A percentile compares a stretch with the other conserved stretches of the same genome.
These are phyloP conservation scores for Pseudopipra pipra DNA, from an alignment of 2,113 vertebrate genomes.

Conservation along the genomic window DNA sequence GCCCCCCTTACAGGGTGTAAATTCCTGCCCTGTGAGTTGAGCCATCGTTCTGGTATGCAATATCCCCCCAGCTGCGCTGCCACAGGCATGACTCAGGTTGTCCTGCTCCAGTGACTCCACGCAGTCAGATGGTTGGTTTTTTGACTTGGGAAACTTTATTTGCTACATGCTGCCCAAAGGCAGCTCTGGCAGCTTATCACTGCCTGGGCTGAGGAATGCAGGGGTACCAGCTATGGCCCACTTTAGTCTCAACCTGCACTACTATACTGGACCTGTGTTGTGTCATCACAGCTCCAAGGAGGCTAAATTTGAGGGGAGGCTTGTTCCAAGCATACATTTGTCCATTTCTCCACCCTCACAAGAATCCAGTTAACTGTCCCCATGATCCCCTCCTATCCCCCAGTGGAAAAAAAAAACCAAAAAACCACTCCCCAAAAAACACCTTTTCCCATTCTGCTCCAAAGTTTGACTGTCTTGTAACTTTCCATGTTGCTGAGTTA, in stretches of 20 bases:
- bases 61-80: background rate
- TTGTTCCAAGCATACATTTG: background rate
- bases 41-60: background rate
- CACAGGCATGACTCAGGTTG: background rate
- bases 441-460: background rate
- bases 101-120: background rate
- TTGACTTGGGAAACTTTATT: background rate
- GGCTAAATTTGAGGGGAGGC: background rate
- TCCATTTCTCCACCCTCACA: background rate
- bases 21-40: background rate
- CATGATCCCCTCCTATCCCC: background rate
- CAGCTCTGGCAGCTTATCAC: background rate
- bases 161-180: background rate
- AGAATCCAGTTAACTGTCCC: background rate
- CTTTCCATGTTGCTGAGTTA: background rate
- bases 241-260: background rate
- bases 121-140: background rate
- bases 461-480: background rate
- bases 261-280: background rate
- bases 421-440: accelerated
- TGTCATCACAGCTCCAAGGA: background rate
- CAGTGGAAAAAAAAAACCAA: background rate
- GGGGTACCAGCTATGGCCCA: background rate
- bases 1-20: background rate
- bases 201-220: background rate